Evolutionary conservation across 2,888 invertebrate genomes (phyloP).

Genomic region (Cryptosula pallasiana): DNA sequence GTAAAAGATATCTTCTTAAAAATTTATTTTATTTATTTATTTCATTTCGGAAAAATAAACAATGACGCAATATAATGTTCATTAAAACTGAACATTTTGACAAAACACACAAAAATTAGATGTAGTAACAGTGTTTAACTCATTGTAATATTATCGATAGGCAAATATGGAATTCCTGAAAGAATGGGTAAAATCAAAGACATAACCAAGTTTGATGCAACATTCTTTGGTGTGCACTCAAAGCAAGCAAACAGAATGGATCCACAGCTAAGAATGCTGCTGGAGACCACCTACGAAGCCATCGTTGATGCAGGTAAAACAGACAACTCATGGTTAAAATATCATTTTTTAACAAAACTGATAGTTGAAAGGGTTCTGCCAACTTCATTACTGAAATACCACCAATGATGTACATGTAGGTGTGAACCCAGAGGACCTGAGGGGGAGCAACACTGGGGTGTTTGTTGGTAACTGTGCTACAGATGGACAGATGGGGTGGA

Average conservation of each 20-base stretch:
- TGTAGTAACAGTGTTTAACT: no score
- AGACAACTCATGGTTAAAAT: no score
- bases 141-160: no score
- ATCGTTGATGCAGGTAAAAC: conserved; percentile 51
- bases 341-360: no score
- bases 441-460: conserved; percentile 86
- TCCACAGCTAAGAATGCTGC: conserved; percentile 63
- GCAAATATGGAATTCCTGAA: conserved; percentile 54
- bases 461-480: conserved; percentile 87
- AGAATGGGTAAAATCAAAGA: conserved; percentile 56
- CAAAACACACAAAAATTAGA: no score
- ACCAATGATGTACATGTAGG: conserved; percentile 74
- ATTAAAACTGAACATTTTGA: no score
- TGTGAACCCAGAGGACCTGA: conserved; percentile 72
- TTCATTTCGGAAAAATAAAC: no score
- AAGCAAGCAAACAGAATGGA: conserved; percentile 36
- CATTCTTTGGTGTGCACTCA: conserved; percentile 46
- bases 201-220: conserved; percentile 53
- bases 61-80: no score
- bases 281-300: conserved; percentile 59
- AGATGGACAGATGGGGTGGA: conserved; percentile 87
- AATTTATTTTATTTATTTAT: no score
- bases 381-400: no score
- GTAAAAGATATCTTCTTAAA: no score
- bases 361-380: no score